A percentile compares a stretch with the other conserved stretches of the same genome.
Conservation (phyloP, 2,113 vertebrate species). For the Microtus ochrogaster region DNA sequence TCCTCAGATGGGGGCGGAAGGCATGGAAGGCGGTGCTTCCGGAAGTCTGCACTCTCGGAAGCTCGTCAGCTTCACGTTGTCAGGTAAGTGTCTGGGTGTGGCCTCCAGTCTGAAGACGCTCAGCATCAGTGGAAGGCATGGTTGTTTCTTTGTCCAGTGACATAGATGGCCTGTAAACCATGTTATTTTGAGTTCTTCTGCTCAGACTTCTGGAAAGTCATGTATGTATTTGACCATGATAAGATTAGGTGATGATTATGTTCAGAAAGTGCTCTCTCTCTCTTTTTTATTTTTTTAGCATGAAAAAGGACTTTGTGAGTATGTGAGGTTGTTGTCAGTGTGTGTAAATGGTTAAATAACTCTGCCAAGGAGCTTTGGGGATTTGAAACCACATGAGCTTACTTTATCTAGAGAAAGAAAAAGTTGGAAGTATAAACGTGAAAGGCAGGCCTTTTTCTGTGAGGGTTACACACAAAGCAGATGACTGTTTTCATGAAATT, state of each 20-base stretch:
- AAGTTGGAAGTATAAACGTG: background rate
- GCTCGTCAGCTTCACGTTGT: slow-evolving; percentile 96
- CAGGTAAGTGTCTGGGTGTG: slow-evolving; percentile 88
- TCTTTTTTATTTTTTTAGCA: too few relatives aligned
- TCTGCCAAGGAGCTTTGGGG: background rate
- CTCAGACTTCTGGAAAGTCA: slow-evolving; percentile 7
- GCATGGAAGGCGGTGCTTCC: slow-evolving; percentile 91
- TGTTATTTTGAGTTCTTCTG: background rate
- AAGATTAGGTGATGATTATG: slow-evolving; percentile 36
- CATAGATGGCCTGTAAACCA: background rate
- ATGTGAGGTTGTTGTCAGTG: background rate
- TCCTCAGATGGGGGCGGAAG: slow-evolving; percentile 92
- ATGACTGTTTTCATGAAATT: background rate
- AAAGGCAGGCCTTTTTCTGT: background rate
- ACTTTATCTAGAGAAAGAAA: slow-evolving; percentile 44
- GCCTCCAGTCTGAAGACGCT: background rate
- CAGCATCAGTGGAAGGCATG: background rate
- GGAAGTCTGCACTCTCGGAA: slow-evolving; percentile 93
- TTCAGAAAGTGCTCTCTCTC: slow-evolving; percentile 7
- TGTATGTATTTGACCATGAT: background rate
- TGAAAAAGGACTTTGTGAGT: background rate
- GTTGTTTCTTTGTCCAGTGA: background rate
- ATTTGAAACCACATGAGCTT: background rate
- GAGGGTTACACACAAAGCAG: background rate
- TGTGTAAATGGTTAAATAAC: background rate